Evolutionary conservation across 2,888 invertebrate genomes (phyloP).

Genomic region (Syrphus vitripennis): DNA sequence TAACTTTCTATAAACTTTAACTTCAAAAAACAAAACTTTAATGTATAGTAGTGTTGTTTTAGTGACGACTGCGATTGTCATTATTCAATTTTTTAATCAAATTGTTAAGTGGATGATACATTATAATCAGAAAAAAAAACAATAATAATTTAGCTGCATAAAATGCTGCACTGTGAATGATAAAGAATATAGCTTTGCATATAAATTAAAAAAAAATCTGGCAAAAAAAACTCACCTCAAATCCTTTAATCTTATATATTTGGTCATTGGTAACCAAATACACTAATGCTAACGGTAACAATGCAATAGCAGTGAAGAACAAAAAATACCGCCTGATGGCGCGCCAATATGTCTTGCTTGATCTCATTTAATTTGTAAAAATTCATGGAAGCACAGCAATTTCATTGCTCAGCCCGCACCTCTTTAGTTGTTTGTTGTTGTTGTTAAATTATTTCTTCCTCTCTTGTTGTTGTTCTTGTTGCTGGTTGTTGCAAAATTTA

Average conservation of each 20-base stretch:
- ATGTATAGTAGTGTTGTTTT: not conserved
- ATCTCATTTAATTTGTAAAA: slow-evolving; percentile 79
- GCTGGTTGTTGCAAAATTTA: not conserved
- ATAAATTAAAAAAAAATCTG: not conserved
- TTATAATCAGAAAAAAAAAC: not conserved
- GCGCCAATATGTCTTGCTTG: slow-evolving; percentile 80
- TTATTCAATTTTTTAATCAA: not conserved
- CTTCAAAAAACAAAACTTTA: no score
- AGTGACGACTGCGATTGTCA: not conserved
- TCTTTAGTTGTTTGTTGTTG: not conserved
- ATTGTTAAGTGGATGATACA: not conserved
- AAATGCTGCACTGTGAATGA: not conserved
- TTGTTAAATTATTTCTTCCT: not conserved
- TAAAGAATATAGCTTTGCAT: not conserved
- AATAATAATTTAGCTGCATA: not conserved
- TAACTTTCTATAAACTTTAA: no score
- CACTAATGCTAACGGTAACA: slow-evolving; percentile 80
- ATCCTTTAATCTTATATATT: slow-evolving; percentile 80
- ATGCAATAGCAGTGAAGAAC: slow-evolving; percentile 80
- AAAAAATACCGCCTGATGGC: slow-evolving; percentile 81
- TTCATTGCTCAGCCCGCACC: slow-evolving; percentile 64
- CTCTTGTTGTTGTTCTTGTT: not conserved
- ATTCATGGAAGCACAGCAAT: slow-evolving; percentile 63
- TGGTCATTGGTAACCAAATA: slow-evolving; percentile 81
- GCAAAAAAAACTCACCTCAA: slow-evolving; percentile 78